phyloP scores from a whole-genome alignment of 2,113 vertebrate species.

The Perccottus glenii region DNA sequence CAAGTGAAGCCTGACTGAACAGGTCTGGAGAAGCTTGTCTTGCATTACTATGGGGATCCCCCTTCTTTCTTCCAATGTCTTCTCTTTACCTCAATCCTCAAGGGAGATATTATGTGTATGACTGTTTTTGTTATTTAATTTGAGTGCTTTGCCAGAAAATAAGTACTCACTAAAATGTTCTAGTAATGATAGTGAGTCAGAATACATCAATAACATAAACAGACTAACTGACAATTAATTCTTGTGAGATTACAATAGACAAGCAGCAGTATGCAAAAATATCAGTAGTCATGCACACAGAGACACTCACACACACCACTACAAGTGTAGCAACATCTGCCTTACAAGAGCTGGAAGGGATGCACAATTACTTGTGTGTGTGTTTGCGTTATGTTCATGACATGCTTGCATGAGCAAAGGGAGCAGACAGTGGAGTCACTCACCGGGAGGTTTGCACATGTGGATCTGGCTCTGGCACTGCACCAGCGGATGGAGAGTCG shows the following conservation, averaged over 20 bases:
- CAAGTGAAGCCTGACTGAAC: conserved; percentile 69
- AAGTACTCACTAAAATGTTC: conserved; percentile 41
- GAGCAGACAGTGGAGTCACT: conserved; percentile 63
- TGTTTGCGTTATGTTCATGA: conserved; percentile 28
- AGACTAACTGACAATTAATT: conserved; percentile 39
- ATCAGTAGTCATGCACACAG: conserved; percentile 16
- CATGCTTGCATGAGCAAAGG: conserved; percentile 38
- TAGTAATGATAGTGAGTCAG: conserved; percentile 25
- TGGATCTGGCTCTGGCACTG: conserved; percentile 94
- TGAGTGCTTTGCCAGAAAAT: conserved; percentile 55
- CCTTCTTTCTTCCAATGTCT: not conserved
- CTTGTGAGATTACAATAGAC: conserved; percentile 23
- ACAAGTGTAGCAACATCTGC: conserved; percentile 53
- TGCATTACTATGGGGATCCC: conserved; percentile 50
- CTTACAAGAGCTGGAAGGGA: conserved; percentile 20
- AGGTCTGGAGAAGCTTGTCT: conserved; percentile 57
- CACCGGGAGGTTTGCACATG: conserved; percentile 91
- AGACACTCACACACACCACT: conserved; percentile 16
- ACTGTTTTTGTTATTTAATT: conserved; percentile 42
- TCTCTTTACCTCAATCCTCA: conserved; percentile 38
- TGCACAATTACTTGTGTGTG: conserved; percentile 32
- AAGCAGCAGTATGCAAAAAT: conserved; percentile 18
- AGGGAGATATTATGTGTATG: conserved; percentile 8
- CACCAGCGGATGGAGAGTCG: conserved; percentile 80
- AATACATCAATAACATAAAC: conserved; percentile 38